Percentiles rank a stretch among this genome's conserved stretches.
Evolutionary conservation across 2,113 vertebrate species (phyloP).

Genomic region (Noturus placidus): DNA sequence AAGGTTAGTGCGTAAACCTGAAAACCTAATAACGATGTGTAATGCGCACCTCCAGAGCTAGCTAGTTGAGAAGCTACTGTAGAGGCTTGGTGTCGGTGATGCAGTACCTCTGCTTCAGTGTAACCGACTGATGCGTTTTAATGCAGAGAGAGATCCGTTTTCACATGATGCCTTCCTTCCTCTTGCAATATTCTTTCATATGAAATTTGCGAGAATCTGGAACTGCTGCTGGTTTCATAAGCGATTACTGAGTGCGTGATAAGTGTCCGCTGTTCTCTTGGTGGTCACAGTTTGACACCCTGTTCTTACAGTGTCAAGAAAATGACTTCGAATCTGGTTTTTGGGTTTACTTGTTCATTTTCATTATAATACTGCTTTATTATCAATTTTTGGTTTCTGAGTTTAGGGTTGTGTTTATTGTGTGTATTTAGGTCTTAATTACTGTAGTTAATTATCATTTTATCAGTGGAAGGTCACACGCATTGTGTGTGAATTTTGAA

Average conservation of each 20-base stretch:
- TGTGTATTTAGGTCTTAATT: background rate
- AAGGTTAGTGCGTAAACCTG: background rate
- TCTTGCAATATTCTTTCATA: background rate
- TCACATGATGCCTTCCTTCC: background rate
- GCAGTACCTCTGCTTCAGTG: background rate
- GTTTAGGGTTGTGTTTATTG: background rate
- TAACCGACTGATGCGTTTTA: background rate
- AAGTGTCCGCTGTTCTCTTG: background rate
- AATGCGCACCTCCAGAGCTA: no score
- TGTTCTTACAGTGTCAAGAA: background rate
- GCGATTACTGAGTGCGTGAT: background rate
- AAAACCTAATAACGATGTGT: background rate
- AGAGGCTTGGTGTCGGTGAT: background rate
- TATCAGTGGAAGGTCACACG: background rate
- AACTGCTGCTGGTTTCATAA: background rate
- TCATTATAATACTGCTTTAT: background rate
- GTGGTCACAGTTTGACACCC: background rate
- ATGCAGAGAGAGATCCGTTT: background rate
- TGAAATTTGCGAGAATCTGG: background rate
- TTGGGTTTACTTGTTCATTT: constrained; percentile 8
- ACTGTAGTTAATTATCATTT: background rate
- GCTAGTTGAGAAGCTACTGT: no score
- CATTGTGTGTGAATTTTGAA: background rate
- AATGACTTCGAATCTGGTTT: constrained; percentile 20
- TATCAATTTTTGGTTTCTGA: background rate